These are phyloP conservation scores for Epizoanthus illoricatus DNA, from an alignment of 92 coral and sea anemone species.

Conservation along the genomic window DNA sequence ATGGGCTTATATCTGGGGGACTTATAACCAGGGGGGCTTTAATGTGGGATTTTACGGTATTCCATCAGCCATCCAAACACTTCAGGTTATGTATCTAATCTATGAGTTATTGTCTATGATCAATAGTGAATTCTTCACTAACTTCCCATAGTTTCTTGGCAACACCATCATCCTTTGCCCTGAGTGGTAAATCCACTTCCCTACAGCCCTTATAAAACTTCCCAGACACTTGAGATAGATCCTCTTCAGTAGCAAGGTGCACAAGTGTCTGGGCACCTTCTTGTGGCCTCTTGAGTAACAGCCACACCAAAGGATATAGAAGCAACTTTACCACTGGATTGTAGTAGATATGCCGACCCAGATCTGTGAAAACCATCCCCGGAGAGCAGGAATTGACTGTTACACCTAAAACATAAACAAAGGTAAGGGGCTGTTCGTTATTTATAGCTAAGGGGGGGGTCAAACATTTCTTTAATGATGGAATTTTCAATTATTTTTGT, in stretches of 20 bases:
- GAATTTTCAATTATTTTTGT: too few relatives aligned
- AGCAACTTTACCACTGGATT: slow-evolving; percentile 58
- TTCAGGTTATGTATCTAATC: background rate
- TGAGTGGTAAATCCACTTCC: slow-evolving; percentile 65
- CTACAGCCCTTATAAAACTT: slow-evolving; percentile 74
- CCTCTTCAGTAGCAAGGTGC: slow-evolving; percentile 89
- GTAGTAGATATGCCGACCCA: slow-evolving; percentile 65
- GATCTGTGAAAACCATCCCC: slow-evolving; percentile 91
- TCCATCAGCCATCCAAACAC: background rate
- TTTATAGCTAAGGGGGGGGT: too few relatives aligned
- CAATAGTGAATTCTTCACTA: slow-evolving; percentile 71
- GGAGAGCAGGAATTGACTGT: slow-evolving; percentile 90
- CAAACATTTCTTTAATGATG: too few relatives aligned
- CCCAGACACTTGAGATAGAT: slow-evolving; percentile 70
- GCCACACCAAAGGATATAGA: slow-evolving; percentile 68
- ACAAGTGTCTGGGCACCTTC: slow-evolving; percentile 95
- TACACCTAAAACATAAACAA: slow-evolving; percentile 64
- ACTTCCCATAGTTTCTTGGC: slow-evolving; percentile 95
- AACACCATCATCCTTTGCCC: slow-evolving; percentile 86
- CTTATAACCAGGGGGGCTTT: too few relatives aligned
- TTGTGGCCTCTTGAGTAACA: slow-evolving; percentile 75
- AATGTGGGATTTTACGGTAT: too few relatives aligned
- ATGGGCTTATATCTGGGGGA: too few relatives aligned
- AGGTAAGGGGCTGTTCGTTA: background rate
- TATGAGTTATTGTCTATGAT: background rate